Evolutionary conservation across 2,797 vertebrate genomes (phyloP), one percentile per base, ranked within the genome.

Genomic region (Mormyrus hasselquistii): DNA sequence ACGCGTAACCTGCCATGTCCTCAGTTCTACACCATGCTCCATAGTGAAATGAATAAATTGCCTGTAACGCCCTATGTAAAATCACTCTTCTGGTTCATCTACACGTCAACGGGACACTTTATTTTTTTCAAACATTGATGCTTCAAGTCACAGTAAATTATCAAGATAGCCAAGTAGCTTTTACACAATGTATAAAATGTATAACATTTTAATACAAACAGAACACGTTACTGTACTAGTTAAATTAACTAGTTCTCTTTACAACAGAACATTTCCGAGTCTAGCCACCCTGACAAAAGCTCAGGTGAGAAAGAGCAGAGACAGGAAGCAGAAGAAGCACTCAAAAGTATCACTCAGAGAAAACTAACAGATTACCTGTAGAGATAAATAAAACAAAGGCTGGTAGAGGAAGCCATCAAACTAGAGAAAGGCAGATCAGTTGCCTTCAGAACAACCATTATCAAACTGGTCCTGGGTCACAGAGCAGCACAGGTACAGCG

Each of bases 311-410:
- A 12, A 47, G 84, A 52, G 52, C 12, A n/a, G 82, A 10, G 12
- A 85, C 44, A 19, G 34, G 34, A 25, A 25, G 12, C n/a, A 84
- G 47, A 19, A 16, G 49, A 22, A 84, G 19, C 79, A 38, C 8
- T 22, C 38, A 83, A 2, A 19, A 41, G 44, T 29, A 49, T 10
- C n/a, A 49, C 47, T 76, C 2, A 85, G 49, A 52, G 22, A 29
- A 86, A 86, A 53, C 50, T 53, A 52, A 34, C 84, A 55, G 44
- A 50, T 86, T 16, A 86, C 47, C 16, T 65, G 19, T 57, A 29
- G 57, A 29, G 47, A 41, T 62, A 34, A 41, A 73, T 85, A 86
- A 82, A 82, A 89, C 57, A 89, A 69, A 87, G 55, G 86, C 52
- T 87, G 69, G 86, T 86, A 87, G 1, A 12, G 38, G 47, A 53